Conservation (phyloP, 2,113 vertebrate genomes). For the Erythrocercus mccallii region DNA sequence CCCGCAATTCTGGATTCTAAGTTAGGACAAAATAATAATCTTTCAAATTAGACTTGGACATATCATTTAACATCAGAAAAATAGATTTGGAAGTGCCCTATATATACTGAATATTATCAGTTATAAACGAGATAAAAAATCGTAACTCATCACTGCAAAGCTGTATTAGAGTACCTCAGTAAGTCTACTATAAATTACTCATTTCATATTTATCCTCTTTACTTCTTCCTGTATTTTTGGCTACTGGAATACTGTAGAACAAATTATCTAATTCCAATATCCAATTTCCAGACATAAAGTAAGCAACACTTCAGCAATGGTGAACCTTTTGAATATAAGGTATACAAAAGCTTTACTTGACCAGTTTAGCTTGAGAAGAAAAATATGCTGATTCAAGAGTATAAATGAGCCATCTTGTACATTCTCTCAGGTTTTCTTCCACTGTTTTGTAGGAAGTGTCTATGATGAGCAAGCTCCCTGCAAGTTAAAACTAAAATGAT, state of each 20-base stretch:
- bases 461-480: neutral
- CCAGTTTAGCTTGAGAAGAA: neutral
- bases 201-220: neutral
- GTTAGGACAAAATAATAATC: neutral
- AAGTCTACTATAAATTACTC: neutral
- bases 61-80: neutral
- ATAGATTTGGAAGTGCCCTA: neutral
- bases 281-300: neutral
- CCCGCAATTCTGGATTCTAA: fast-evolving
- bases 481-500: neutral
- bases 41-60: neutral
- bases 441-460: neutral
- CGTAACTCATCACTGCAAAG: neutral
- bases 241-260: neutral
- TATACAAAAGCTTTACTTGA: neutral
- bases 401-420: neutral
- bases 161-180: neutral
- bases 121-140: neutral
- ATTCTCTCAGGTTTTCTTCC: neutral
- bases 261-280: neutral
- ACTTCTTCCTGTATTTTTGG: neutral
- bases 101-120: neutral
- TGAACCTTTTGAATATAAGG: neutral
- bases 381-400: neutral
- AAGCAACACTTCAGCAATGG: neutral